phyloP scores from a whole-genome alignment of 2,888 invertebrate genomes.

The Idaea biselata region DNA sequence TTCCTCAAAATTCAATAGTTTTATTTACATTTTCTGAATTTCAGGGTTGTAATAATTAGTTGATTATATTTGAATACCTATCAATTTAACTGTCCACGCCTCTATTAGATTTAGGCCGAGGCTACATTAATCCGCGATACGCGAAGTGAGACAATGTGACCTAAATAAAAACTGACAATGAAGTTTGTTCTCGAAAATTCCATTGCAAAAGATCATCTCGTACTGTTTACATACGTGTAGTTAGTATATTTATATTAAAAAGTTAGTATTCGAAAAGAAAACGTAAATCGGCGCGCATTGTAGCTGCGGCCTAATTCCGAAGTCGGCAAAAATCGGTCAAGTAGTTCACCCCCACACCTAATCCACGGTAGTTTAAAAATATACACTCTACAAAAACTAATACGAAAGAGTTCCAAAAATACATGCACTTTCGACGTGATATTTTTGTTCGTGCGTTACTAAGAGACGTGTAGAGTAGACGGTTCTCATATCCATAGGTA shows the following conservation, averaged over 20 bases:
- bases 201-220: background rate
- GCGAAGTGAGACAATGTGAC: constrained; percentile 32
- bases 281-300: constrained; percentile 16
- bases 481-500: background rate
- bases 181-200: constrained; percentile 2
- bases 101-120: constrained; percentile 34
- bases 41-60: constrained; percentile 6
- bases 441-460: background rate
- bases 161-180: constrained; percentile 21
- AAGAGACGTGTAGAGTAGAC: background rate
- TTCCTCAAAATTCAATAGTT: too few species aligned
- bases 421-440: background rate
- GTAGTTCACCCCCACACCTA: constrained; percentile 15
- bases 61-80: constrained; percentile 5
- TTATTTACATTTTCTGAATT: background rate
- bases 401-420: background rate
- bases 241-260: background rate
- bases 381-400: constrained; percentile 3
- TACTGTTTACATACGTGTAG: background rate
- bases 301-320: constrained; percentile 24
- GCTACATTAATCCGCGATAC: constrained; percentile 33
- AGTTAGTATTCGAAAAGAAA: background rate
- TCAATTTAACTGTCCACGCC: constrained; percentile 20
- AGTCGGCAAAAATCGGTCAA: constrained; percentile 25
- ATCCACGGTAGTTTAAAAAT: constrained; percentile 16